Base-by-base conservation (phyloP, 1,140 invertebrate genomes). In the Drosophila sucinea region DNA sequence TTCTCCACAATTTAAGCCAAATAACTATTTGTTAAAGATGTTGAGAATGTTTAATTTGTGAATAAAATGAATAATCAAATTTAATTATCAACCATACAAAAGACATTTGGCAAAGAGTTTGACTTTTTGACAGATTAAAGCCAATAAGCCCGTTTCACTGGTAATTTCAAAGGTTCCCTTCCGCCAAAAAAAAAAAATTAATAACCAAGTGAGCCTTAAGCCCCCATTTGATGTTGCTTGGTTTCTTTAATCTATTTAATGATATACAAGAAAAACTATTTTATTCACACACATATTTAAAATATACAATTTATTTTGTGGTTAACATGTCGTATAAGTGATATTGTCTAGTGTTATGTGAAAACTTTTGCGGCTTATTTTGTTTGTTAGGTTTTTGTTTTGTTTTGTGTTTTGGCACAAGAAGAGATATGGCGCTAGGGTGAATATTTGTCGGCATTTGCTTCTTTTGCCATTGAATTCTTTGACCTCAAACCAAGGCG, bases 401-500 rank as follows among this genome's bases (percentile, higher is more conserved):
- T 25, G 17, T 47, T 25, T 41, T 1, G 38, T 10, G 7, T 40
- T n/a, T 41, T 41, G 10, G 10, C 10, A 41, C 8, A 7, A 40
- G 38, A 23, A 17, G 5, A 35, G 7, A 10, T 4, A 35, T 4
- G 17, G 8, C 10, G 23, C 44, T 51, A 51, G 44, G 44, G 44
- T 51, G 44, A 51, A 51, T 51, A 51, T 51, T 51, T 51, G 44
- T 51, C 44, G 44, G 23, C 23, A 51, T 51, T 51, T 51, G 7
- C 8, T 51, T 8, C 23, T 51, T 4, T 51, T 51, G 25, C 23
- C 25, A 51, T 51, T 51, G 23, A 51, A 51, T 51, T 27, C 25
- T 8, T 51, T 51, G 67, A 57, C 44, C n/a, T 64, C 44, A 51
- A 61, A 44, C 33, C 56, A 33, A 23, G 47, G 27, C n/a, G 61